Evolutionary conservation across 2,113 vertebrate genomes (phyloP), one percentile per base, ranked within the genome.

Genomic region (Parotia lawesii): DNA sequence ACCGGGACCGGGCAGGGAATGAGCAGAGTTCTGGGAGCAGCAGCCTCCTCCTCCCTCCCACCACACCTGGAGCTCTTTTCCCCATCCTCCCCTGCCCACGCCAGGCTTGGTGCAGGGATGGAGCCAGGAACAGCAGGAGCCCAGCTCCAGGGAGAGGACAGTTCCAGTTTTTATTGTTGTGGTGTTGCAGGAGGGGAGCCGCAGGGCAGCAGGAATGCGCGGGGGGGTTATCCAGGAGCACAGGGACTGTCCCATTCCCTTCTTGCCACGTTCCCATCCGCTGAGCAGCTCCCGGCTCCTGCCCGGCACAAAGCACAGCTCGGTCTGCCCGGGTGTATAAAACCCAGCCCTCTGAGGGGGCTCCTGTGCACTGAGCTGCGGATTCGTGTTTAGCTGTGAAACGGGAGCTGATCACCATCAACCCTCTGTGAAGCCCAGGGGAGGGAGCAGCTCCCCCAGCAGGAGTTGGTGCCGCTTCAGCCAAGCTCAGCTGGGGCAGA

Each of bases 241-340:
- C 37, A 15, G 29, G 0, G 2, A 28, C 12, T 25, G 23, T 5
- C 7, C 6, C 2, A 0, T 58, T 64, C 50, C 44, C 44, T 75
- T 28, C 24, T 8, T 57, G 40, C 35, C 11, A 0, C 2, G 3
- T 16, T 58, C 28, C 48, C n/a, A 19, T 15, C 65, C 50, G 15
- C 66, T 35, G 12, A 16, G 2, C 2, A 25, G 10, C 4, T 40
- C 4, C 11, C 13, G 27, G 24, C 24, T 37, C 37, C 53, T 53
- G 37, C 28, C 8, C 75, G 40, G n/a, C 45, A 14, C 37, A 29
- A 10, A 24, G 37, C 40, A 38, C 27, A 33, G 10, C 23, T 69
- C 25, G 0, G 18, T 9, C 35, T 72, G 35, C 35, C 65, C 2
- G 0, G 12, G 2, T 2, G 1, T 2, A 10, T 5, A 8, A 28